These are phyloP conservation scores for Saturnia pavonia DNA, from an alignment of 2,888 invertebrate species.

Conservation along the genomic window DNA sequence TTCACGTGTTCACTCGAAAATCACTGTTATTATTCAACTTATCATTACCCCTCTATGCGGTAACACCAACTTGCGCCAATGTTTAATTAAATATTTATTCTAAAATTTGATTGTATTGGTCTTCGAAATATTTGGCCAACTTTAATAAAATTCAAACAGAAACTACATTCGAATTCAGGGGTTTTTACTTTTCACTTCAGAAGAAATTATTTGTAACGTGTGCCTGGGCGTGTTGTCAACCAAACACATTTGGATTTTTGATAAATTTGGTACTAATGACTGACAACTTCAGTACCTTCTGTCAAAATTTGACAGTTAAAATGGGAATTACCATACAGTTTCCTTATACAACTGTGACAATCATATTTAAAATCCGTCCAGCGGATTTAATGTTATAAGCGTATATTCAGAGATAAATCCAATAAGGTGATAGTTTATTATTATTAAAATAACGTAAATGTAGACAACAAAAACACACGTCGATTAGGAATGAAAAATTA, in stretches of 20 bases:
- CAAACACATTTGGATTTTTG: neutral
- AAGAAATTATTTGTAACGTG: neutral
- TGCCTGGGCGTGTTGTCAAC: neutral
- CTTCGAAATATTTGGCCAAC: neutral
- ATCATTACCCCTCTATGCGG: constrained; percentile 21
- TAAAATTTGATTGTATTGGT: neutral
- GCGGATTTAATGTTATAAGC: constrained; percentile 10
- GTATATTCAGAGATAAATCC: constrained; percentile 3
- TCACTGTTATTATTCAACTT: too few species aligned
- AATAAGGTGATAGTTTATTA: constrained; percentile 9
- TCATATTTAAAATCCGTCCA: constrained; percentile 16
- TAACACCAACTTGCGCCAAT: constrained; percentile 7
- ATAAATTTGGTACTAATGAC: neutral
- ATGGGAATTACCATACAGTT: neutral
- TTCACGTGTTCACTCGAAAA: too few species aligned
- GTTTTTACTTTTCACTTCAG: neutral
- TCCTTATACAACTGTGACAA: constrained; percentile 10
- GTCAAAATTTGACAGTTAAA: constrained; percentile 8
- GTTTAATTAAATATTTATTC: neutral
- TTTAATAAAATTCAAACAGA: neutral
- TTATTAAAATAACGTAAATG: neutral
- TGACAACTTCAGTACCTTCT: neutral
- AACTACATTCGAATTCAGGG: too few species aligned
- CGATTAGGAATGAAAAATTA: neutral
- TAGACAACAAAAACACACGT: neutral